Evolutionary conservation across 2,888 invertebrate species (phyloP).

Genomic region (Plusia festucae): DNA sequence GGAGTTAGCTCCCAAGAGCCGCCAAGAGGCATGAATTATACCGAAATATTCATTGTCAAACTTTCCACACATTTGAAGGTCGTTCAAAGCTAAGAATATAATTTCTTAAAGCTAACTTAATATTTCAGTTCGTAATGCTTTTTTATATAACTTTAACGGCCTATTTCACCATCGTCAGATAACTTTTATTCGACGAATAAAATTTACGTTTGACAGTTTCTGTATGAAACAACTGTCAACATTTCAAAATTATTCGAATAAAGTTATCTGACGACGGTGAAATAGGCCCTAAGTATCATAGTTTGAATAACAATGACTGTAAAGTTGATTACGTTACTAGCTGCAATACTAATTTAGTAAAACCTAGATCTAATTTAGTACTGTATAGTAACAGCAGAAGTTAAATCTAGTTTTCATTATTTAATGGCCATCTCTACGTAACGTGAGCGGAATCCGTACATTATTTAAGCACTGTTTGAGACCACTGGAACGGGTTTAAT

Average conservation of each 20-base stretch:
- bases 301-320: neutral
- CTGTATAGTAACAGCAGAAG: neutral
- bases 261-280: too few species aligned
- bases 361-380: neutral
- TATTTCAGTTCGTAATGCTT: too few species aligned
- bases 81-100: neutral
- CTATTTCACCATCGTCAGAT: too few species aligned
- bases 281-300: too few species aligned
- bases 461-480: constrained; percentile 1
- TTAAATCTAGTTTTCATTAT: constrained; percentile 4
- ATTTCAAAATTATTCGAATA: too few species aligned
- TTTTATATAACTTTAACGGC: too few species aligned
- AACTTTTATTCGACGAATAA: too few species aligned
- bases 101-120: neutral
- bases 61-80: neutral
- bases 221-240: too few species aligned
- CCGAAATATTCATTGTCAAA: neutral
- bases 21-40: too few species aligned
- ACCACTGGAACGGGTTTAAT: neutral
- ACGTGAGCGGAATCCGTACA: constrained; percentile 1
- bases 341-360: neutral
- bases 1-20: neutral
- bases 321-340: neutral
- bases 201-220: too few species aligned
- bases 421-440: neutral